Conservation (phyloP, 2,797 vertebrate species). For the Ibycter americanus region DNA sequence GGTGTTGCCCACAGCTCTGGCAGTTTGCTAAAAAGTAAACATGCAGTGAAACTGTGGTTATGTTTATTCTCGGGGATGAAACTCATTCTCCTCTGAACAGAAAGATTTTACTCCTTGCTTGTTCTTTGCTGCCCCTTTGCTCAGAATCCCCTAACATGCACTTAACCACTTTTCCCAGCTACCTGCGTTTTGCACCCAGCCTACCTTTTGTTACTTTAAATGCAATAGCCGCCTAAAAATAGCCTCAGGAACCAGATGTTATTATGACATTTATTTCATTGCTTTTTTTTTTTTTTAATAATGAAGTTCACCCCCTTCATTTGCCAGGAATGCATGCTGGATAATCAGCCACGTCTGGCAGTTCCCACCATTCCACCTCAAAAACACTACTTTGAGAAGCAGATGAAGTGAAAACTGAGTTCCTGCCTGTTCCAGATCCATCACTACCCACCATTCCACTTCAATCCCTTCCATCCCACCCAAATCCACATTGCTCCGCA, state of each 20-base stretch:
- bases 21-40: neutral
- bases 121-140: neutral
- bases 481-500: rapidly evolving
- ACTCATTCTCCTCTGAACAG: neutral
- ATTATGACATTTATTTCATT: neutral
- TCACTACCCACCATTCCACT: no score
- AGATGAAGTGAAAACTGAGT: rapidly evolving
- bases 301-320: rapidly evolving
- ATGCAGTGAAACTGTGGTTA: rapidly evolving
- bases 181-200: neutral
- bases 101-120: neutral
- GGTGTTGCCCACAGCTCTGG: neutral
- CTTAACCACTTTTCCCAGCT: neutral
- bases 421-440: neutral
- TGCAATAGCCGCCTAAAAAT: neutral
- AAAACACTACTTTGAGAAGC: neutral
- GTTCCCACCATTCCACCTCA: neutral
- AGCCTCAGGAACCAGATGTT: neutral
- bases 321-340: neutral
- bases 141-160: neutral
- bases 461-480: neutral
- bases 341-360: rapidly evolving
- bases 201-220: neutral
- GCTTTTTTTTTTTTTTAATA: neutral
- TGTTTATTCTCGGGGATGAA: rapidly evolving